phyloP scores from a whole-genome alignment of 2,888 invertebrate genomes.

The Busseola fusca region DNA sequence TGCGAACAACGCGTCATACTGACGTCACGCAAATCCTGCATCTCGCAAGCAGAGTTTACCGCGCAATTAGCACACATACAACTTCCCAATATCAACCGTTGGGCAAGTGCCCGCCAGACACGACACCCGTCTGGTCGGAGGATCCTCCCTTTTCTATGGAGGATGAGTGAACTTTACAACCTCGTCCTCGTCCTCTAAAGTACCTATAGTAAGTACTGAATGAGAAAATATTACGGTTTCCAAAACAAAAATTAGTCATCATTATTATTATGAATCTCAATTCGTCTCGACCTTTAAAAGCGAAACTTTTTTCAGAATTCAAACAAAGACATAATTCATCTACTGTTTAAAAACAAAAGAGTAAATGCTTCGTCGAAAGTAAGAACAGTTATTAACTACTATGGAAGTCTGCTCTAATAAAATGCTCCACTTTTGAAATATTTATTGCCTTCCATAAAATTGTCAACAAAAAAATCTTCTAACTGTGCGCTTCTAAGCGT shows the following conservation, averaged over 20 bases:
- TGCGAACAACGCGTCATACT: too few relatives aligned
- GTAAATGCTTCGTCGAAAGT: slow-evolving; percentile 81
- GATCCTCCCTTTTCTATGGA: too few relatives aligned
- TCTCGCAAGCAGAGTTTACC: too few relatives aligned
- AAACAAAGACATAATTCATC: slow-evolving; percentile 71
- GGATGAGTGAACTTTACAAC: too few relatives aligned
- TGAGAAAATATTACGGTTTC: slow-evolving; percentile 4
- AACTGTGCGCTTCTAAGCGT: slow-evolving; percentile 82
- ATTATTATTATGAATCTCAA: slow-evolving; percentile 30
- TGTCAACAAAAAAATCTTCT: slow-evolving; percentile 71
- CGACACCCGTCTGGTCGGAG: too few relatives aligned
- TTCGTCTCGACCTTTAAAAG: slow-evolving; percentile 74
- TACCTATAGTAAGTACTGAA: background rate
- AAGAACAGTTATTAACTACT: slow-evolving; percentile 87
- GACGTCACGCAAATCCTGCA: too few relatives aligned
- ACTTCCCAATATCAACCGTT: too few relatives aligned
- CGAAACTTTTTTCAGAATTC: slow-evolving; percentile 78
- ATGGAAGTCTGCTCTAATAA: slow-evolving; percentile 85
- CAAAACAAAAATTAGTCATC: slow-evolving; percentile 39
- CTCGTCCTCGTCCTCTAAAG: too few relatives aligned
- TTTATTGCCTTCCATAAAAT: slow-evolving; percentile 85
- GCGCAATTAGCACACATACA: too few relatives aligned
- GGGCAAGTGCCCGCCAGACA: too few relatives aligned
- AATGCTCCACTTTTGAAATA: slow-evolving; percentile 85
- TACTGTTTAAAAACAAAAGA: slow-evolving; percentile 73